These are phyloP conservation scores for Acanthosepion lycidas DNA, from an alignment of 2,888 invertebrate species.

Conservation along the genomic window DNA sequence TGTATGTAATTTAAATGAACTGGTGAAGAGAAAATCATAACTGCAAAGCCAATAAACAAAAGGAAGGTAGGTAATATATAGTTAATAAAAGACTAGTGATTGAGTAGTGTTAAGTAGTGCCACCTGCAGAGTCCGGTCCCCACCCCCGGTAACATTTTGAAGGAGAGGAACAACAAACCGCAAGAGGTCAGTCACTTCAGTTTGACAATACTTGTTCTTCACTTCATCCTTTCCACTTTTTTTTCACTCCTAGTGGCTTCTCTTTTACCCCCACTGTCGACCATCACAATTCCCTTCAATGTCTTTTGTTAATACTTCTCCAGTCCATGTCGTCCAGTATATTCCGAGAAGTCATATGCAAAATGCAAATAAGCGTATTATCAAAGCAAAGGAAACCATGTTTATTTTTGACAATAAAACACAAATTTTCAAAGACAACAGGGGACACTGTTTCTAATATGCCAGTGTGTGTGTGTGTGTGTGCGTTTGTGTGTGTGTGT, in stretches of 20 bases:
- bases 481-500: neutral
- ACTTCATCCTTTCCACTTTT: neutral
- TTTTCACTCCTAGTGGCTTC: neutral
- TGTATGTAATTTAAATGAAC: neutral
- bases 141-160: neutral
- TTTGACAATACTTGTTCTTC: neutral
- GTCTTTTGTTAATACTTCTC: neutral
- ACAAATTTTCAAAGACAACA: neutral
- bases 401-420: neutral
- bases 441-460: neutral
- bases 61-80: neutral
- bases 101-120: slow-evolving; percentile 6
- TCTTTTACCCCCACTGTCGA: neutral
- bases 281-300: neutral
- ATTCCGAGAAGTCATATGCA: neutral
- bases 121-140: neutral
- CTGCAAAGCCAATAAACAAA: neutral
- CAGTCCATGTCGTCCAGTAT: neutral
- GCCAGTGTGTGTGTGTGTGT: neutral
- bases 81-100: neutral
- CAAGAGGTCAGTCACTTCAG: neutral
- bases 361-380: neutral
- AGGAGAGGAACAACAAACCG: neutral
- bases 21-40: neutral
- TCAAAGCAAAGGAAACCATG: neutral